phyloP scores from a whole-genome alignment of 2,113 vertebrate genomes.

The Nanger granti region DNA sequence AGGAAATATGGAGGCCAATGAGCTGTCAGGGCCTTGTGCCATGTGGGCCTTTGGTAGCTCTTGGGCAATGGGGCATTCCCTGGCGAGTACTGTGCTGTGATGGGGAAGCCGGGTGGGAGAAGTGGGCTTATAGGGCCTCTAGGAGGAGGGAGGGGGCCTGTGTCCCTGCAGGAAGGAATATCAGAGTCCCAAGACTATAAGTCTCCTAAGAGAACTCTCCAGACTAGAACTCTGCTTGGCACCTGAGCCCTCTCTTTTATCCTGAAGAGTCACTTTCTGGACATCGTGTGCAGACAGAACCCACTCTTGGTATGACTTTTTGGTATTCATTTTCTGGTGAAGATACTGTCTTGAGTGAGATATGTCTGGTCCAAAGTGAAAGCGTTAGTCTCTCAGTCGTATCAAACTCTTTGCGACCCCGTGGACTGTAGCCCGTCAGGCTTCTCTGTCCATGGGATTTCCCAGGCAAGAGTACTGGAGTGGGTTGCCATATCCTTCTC shows the following conservation, averaged over 20 bases:
- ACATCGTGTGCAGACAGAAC: background rate
- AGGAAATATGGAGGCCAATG: slow-evolving; percentile 17
- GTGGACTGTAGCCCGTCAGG: rapidly evolving
- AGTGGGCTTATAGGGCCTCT: background rate
- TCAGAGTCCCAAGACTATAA: background rate
- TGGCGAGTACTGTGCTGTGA: background rate
- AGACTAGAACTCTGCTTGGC: background rate
- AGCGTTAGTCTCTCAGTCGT: background rate
- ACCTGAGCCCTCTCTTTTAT: background rate
- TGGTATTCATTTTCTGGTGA: background rate
- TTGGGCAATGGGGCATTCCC: background rate
- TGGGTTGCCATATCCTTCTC: background rate
- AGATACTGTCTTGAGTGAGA: background rate
- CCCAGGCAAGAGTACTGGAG: background rate
- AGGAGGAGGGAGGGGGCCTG: background rate
- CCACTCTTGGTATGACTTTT: background rate
- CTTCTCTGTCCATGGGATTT: background rate
- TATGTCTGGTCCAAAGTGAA: background rate
- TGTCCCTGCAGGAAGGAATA: background rate
- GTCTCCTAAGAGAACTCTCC: background rate
- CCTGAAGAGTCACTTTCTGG: background rate
- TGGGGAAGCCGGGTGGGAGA: background rate
- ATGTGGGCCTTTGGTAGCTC: background rate
- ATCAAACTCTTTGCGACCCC: background rate
- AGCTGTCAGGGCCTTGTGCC: background rate